Evolutionary conservation across 2,797 vertebrate genomes (phyloP).

Genomic region (Neoniphon sammara): DNA sequence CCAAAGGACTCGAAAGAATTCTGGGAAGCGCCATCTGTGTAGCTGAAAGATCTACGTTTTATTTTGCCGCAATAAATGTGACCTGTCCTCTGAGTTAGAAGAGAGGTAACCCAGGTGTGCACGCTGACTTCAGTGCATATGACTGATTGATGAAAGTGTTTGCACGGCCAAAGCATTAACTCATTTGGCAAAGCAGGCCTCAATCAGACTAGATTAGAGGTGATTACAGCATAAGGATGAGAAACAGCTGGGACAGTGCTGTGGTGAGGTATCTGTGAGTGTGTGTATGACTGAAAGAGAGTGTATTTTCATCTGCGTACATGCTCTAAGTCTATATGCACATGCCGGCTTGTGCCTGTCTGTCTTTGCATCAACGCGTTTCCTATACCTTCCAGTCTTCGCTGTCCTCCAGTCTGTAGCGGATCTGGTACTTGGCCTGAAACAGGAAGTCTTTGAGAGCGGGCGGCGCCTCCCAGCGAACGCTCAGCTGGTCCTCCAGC

Average conservation of each 20-base stretch:
- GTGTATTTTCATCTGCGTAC: conserved; percentile 27
- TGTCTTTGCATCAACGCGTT: neutral
- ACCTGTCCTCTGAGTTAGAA: conserved; percentile 36
- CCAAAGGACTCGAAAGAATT: conserved; percentile 64
- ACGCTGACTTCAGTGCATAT: conserved; percentile 50
- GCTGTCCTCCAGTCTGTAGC: conserved; percentile 96
- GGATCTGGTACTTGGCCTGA: conserved; percentile 98
- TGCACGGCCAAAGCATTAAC: conserved; percentile 48
- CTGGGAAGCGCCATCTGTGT: conserved; percentile 58
- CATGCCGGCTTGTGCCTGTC: neutral
- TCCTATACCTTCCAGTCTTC: conserved; percentile 93
- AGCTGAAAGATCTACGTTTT: conserved; percentile 40
- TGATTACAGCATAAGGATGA: conserved; percentile 65
- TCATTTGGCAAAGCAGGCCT: conserved; percentile 60
- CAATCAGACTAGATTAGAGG: conserved; percentile 64
- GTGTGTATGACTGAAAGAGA: conserved; percentile 37
- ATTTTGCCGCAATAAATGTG: conserved; percentile 21
- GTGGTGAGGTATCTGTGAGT: conserved; percentile 22
- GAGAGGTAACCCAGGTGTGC: conserved; percentile 11
- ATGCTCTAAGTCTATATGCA: neutral
- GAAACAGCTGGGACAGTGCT: conserved; percentile 66
- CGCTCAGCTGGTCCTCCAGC: conserved; percentile 95
- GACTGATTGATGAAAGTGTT: conserved; percentile 44
- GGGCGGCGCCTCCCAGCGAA: conserved; percentile 92
- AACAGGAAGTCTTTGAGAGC: conserved; percentile 97